Percentiles rank a stretch among this genome's conserved stretches.
These are phyloP conservation scores for Apteryx owenii DNA, from an alignment of 2,113 vertebrate genomes.

Conservation along the genomic window DNA sequence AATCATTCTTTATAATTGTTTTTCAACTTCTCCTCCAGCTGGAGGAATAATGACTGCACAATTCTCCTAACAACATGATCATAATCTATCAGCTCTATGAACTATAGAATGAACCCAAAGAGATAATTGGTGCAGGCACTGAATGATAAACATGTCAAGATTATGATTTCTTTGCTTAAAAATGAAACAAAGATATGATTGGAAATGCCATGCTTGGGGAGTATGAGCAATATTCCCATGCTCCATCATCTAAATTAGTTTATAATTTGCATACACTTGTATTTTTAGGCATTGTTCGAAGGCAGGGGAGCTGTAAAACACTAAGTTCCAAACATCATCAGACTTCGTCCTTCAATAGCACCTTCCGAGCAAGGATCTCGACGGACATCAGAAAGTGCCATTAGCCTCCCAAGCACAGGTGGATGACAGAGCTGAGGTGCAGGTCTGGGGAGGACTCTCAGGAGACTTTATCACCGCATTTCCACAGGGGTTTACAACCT, in stretches of 20 bases:
- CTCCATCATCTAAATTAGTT: conserved; percentile 71
- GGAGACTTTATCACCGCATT: neutral
- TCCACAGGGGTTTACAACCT: neutral
- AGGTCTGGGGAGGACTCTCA: neutral
- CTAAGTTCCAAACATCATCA: conserved; percentile 6
- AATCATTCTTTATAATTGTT: conserved; percentile 68
- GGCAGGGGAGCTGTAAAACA: conserved; percentile 53
- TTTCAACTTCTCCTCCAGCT: conserved; percentile 68
- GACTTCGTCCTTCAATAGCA: conserved; percentile 24
- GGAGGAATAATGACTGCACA: conserved; percentile 66
- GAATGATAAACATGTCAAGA: conserved; percentile 80
- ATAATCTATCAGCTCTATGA: conserved; percentile 74
- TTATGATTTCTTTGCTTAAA: conserved; percentile 76
- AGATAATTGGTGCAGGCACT: conserved; percentile 77
- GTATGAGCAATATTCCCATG: conserved; percentile 61
- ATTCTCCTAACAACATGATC: conserved; percentile 75
- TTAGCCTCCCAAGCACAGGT: neutral
- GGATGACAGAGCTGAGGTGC: neutral
- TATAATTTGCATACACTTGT: conserved; percentile 73
- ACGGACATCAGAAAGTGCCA: neutral
- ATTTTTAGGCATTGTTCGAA: conserved; percentile 57
- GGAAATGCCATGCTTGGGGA: conserved; percentile 68
- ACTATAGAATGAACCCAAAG: conserved; percentile 71
- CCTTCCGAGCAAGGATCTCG: neutral
- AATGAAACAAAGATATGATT: conserved; percentile 66